phyloP scores from a whole-genome alignment of 2,888 invertebrate species.

The Hymenopus coronatus region DNA sequence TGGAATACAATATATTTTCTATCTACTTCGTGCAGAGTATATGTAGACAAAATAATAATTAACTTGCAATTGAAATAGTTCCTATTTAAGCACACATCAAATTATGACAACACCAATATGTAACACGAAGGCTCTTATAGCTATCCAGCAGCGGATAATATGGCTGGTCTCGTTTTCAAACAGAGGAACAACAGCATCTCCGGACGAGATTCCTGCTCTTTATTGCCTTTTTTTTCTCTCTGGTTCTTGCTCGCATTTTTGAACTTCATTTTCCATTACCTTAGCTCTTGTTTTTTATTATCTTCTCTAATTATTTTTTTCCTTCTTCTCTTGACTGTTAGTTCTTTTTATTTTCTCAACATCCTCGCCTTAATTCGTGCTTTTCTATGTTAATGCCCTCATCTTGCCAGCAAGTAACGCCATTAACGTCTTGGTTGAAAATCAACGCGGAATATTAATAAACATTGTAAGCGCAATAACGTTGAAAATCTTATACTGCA shows the following conservation, averaged over 20 bases:
- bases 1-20: too few species aligned
- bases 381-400: background rate
- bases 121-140: too few species aligned
- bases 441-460: background rate
- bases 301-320: background rate
- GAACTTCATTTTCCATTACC: background rate
- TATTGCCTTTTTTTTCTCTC: background rate
- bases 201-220: too few species aligned
- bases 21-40: too few species aligned
- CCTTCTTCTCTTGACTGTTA: background rate
- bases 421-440: background rate
- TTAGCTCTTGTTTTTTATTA: background rate
- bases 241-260: background rate
- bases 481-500: background rate
- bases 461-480: background rate
- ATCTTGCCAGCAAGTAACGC: background rate
- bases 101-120: too few species aligned
- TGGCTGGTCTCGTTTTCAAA: too few species aligned
- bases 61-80: too few species aligned
- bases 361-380: background rate
- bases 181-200: too few species aligned
- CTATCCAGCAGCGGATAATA: too few species aligned
- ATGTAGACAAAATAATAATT: too few species aligned
- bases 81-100: too few species aligned
- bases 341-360: background rate